Conservation (phyloP, 2,797 vertebrate species). For the Brachymystax lenok region DNA sequence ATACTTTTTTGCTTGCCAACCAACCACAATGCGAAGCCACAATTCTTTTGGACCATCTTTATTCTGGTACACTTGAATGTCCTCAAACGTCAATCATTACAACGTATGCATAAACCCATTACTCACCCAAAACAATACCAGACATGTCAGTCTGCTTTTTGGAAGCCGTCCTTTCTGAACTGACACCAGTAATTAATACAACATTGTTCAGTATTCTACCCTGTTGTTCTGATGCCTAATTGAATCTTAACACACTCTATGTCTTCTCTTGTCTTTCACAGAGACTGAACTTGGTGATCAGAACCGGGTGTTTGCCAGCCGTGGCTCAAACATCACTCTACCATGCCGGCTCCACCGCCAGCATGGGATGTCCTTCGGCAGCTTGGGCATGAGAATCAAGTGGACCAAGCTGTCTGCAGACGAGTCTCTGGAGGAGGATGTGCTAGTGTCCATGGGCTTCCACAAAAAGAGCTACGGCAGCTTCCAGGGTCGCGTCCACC, state of each 20-base stretch:
- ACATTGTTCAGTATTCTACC: not conserved
- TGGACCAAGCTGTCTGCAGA: conserved; percentile 90
- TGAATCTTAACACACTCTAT: not conserved
- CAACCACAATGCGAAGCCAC: conserved; percentile 6
- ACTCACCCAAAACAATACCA: not conserved
- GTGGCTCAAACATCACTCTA: conserved; percentile 83
- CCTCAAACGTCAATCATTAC: not conserved
- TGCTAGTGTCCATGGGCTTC: conserved; percentile 87
- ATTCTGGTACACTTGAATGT: conserved; percentile 5
- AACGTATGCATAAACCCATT: not conserved
- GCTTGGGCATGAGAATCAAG: conserved; percentile 81
- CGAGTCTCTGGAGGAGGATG: conserved; percentile 81
- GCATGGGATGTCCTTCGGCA: conserved; percentile 61
- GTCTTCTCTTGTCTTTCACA: conserved; percentile 35
- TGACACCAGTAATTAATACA: not conserved
- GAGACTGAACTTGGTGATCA: conserved; percentile 65
- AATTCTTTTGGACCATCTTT: not conserved
- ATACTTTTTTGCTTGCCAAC: not conserved
- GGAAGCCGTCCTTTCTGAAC: not conserved
- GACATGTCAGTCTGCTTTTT: not conserved
- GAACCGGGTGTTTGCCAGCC: conserved; percentile 64
- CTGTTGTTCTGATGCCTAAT: not conserved
- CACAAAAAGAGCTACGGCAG: conserved; percentile 82
- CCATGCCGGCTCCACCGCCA: conserved; percentile 81
- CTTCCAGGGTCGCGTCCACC: conserved; percentile 79